Conservation (phyloP, 2,888 invertebrate species). For the Thymelicus sylvestris region DNA sequence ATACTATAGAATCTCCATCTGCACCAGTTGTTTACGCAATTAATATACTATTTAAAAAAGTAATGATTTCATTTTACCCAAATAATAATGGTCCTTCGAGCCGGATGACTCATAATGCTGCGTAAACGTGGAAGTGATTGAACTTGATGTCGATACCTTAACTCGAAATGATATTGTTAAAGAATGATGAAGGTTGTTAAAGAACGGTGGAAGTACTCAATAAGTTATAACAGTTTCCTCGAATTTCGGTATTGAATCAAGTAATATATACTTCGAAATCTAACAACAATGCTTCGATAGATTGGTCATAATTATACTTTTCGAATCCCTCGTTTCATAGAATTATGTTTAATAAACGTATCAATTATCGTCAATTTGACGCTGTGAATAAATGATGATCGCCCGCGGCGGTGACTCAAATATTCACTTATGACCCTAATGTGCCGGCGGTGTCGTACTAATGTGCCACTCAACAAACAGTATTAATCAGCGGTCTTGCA, state of each 20-base stretch:
- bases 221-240: conserved; percentile 14
- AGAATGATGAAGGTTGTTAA: not conserved
- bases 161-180: not conserved
- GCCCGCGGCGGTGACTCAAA: conserved; percentile 60
- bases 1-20: conserved; percentile 61
- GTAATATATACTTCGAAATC: conserved; percentile 16
- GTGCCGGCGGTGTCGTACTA: conserved; percentile 43
- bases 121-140: not conserved
- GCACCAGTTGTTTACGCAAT: conserved; percentile 64
- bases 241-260: conserved; percentile 13
- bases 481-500: conserved; percentile 60
- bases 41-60: conserved; percentile 42
- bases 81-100: conserved; percentile 41
- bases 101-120: conserved; percentile 23
- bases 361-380: conserved; percentile 64
- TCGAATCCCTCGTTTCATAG: conserved; percentile 51
- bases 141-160: not conserved
- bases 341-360: conserved; percentile 58
- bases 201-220: not conserved
- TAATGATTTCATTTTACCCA: conserved; percentile 44
- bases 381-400: conserved; percentile 63
- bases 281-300: conserved; percentile 35
- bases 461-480: conserved; percentile 62
- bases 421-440: conserved; percentile 69
- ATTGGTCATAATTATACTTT: conserved; percentile 51